These are phyloP conservation scores for Pithecia hirsuta DNA, from an alignment of 2,797 vertebrate genomes.

Conservation along the genomic window DNA sequence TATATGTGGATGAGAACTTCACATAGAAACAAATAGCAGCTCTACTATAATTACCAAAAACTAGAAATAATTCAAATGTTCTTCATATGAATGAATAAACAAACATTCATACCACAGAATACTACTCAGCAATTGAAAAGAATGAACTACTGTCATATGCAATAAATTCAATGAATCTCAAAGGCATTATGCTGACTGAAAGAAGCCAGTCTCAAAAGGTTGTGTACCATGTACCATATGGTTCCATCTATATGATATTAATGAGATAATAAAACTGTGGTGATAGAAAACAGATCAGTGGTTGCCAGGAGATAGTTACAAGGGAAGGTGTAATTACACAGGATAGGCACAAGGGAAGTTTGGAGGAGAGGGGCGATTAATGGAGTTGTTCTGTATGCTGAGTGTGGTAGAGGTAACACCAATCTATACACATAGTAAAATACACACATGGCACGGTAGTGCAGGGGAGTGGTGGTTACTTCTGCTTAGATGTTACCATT, in stretches of 20 bases:
- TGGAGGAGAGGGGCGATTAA: background rate
- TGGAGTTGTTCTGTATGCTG: background rate
- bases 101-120: background rate
- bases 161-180: background rate
- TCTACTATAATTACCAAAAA: background rate
- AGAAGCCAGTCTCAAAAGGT: background rate
- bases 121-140: background rate
- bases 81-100: constrained; percentile 8
- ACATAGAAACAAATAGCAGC: background rate
- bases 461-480: background rate
- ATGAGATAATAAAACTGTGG: background rate
- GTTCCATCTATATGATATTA: background rate
- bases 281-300: background rate
- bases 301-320: background rate
- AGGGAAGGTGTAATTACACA: background rate
- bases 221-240: background rate
- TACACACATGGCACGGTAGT: background rate
- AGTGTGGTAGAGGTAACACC: background rate
- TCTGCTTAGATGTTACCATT: background rate
- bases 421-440: background rate
- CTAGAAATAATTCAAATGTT: background rate
- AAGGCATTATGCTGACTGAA: background rate
- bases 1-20: background rate
- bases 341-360: background rate
- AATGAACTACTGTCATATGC: background rate